Evolutionary conservation across 2,797 vertebrate genomes (phyloP).

Genomic region (Sarcoramphus papa): DNA sequence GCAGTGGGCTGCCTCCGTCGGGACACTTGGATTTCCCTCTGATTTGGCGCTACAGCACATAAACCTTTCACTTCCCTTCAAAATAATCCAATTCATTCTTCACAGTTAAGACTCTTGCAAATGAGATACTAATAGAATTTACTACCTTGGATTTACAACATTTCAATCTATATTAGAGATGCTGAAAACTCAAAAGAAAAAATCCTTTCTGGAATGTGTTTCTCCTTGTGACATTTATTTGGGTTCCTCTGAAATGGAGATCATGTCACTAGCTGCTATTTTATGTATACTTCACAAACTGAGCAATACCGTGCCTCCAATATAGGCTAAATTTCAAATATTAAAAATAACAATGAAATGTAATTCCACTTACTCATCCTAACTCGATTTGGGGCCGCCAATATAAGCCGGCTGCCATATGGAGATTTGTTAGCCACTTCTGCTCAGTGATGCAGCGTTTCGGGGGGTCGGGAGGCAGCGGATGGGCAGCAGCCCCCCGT

Average conservation of each 20-base stretch:
- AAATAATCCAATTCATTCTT: not conserved
- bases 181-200: not conserved
- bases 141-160: not conserved
- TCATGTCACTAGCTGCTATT: not conserved
- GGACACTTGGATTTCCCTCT: not conserved
- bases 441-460: not conserved
- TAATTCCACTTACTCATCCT: not conserved
- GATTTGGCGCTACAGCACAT: rapidly evolving
- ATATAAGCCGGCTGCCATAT: not conserved
- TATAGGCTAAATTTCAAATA: not conserved
- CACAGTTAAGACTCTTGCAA: not conserved
- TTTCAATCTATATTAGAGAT: not conserved
- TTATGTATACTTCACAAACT: not conserved
- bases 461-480: not conserved
- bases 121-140: not conserved
- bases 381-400: not conserved
- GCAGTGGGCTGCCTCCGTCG: rapidly evolving
- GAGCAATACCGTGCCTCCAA: not conserved
- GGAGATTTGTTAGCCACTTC: not conserved
- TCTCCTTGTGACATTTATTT: not conserved
- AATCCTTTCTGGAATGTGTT: not conserved
- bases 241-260: not conserved
- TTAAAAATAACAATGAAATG: not conserved
- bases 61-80: not conserved
- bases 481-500: rapidly evolving